phyloP scores from a whole-genome alignment of 2,113 vertebrate genomes.

The Turdus rufiventris region DNA sequence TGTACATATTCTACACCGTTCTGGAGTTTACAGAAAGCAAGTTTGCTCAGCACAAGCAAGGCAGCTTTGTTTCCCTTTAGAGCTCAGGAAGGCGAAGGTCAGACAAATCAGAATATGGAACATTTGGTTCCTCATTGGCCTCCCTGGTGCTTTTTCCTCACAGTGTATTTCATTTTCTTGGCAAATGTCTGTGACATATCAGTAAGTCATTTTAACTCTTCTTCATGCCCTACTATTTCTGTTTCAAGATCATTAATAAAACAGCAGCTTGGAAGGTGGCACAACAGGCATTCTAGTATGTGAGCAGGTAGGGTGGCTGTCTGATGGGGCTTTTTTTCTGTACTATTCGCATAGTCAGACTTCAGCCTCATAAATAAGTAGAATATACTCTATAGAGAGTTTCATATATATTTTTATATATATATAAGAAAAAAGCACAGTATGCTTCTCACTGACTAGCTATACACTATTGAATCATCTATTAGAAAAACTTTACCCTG shows the following conservation, averaged over 20 bases:
- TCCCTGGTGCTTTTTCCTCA: conserved; percentile 62
- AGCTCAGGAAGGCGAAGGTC: conserved; percentile 44
- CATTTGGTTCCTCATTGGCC: conserved; percentile 49
- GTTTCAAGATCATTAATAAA: conserved; percentile 78
- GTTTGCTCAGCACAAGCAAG: conserved; percentile 3
- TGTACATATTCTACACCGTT: background rate
- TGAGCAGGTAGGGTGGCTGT: conserved; percentile 51
- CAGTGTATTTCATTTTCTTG: conserved; percentile 70
- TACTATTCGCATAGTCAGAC: conserved; percentile 52
- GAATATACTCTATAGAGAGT: conserved; percentile 25
- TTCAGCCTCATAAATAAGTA: conserved; percentile 62
- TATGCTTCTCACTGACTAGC: conserved; percentile 32
- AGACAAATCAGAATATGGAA: conserved; percentile 59
- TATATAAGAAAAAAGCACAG: conserved; percentile 16
- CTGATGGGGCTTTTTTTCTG: background rate
- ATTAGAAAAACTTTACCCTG: conserved; percentile 41
- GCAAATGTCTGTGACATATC: conserved; percentile 69
- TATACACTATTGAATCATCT: conserved; percentile 35
- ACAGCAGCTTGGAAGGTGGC: conserved; percentile 69
- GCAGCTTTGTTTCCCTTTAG: conserved; percentile 10
- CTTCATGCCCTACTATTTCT: conserved; percentile 69
- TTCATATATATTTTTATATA: background rate
- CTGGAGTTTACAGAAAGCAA: background rate
- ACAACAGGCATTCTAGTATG: conserved; percentile 57
- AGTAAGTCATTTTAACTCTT: conserved; percentile 71